phyloP scores from a whole-genome alignment of 2,113 vertebrate genomes.

The Mormyrus iriodes region DNA sequence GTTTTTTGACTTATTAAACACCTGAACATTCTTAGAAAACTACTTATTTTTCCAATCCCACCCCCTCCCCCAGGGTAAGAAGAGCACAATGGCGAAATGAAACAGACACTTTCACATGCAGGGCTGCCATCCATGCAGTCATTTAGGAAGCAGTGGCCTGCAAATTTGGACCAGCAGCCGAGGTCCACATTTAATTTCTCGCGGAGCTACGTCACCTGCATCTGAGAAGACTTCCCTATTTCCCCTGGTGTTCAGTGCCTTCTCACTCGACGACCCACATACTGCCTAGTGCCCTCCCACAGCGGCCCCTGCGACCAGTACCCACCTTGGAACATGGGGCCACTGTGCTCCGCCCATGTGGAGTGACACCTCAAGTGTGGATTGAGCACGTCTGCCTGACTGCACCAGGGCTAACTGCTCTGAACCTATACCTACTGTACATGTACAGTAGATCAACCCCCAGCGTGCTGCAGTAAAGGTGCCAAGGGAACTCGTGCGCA shows the following conservation, averaged over 20 bases:
- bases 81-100: conserved; percentile 62
- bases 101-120: conserved; percentile 49
- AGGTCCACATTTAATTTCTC: conserved; percentile 28
- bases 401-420: background rate
- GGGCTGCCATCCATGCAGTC: conserved; percentile 42
- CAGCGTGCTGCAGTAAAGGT: background rate
- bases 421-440: background rate
- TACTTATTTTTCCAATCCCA: conserved; percentile 43
- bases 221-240: conserved; percentile 33
- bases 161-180: conserved; percentile 54
- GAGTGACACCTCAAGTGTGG: background rate
- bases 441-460: background rate
- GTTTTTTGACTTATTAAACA: conserved; percentile 93
- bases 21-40: conserved; percentile 71
- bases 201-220: conserved; percentile 27
- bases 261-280: conserved; percentile 17
- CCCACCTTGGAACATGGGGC: conserved; percentile 9
- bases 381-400: background rate
- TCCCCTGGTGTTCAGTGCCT: conserved; percentile 34
- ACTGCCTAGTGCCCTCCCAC: background rate
- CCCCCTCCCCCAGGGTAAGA: conserved; percentile 47
- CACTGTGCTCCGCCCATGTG: background rate
- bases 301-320: conserved; percentile 8
- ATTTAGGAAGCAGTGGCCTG: conserved; percentile 41
- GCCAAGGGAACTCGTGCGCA: background rate